These are phyloP conservation scores for Blastobasis adustella DNA, from an alignment of 2,888 invertebrate species.

Conservation along the genomic window DNA sequence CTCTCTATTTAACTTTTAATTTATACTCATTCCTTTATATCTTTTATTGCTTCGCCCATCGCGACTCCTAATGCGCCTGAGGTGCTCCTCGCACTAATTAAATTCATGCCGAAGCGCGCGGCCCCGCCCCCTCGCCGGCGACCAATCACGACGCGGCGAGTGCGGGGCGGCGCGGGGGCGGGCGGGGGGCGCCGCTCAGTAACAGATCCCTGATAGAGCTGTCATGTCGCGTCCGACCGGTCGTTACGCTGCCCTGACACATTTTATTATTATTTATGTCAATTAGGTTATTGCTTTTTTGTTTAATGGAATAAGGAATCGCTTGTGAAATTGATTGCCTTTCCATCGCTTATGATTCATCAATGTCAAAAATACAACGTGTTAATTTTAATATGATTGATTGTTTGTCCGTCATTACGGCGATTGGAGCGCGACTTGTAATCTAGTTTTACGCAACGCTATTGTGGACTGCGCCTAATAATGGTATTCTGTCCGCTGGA, in stretches of 20 bases:
- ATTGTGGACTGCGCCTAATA: slow-evolving; percentile 38
- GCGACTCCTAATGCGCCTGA: slow-evolving; percentile 74
- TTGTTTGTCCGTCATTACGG: slow-evolving; percentile 60
- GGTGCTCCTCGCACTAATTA: slow-evolving; percentile 74
- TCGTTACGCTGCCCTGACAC: slow-evolving; percentile 71
- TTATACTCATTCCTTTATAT: slow-evolving; percentile 76
- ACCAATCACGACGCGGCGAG: slow-evolving; percentile 39
- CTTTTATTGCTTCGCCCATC: slow-evolving; percentile 75
- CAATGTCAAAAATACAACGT: slow-evolving; percentile 69
- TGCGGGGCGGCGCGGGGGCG: slow-evolving; percentile 31
- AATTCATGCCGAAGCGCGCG: slow-evolving; percentile 61
- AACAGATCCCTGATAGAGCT: slow-evolving; percentile 68
- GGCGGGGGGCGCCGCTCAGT: slow-evolving; percentile 46
- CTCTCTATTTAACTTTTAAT: slow-evolving; percentile 75
- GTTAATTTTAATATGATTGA: slow-evolving; percentile 72
- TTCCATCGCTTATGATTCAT: slow-evolving; percentile 71
- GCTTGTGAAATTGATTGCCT: slow-evolving; percentile 73
- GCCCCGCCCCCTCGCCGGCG: slow-evolving; percentile 24
- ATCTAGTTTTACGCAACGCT: slow-evolving; percentile 67
- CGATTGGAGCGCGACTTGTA: slow-evolving; percentile 36
- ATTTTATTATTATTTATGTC: slow-evolving; percentile 76
- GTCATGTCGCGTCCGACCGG: slow-evolving; percentile 68
- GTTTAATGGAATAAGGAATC: slow-evolving; percentile 74
- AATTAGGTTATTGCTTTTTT: slow-evolving; percentile 74
- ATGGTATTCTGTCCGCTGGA: slow-evolving; percentile 22